Base-by-base conservation (phyloP, 1,140 invertebrate species). In the Carcinoscorpius rotundicauda region DNA sequence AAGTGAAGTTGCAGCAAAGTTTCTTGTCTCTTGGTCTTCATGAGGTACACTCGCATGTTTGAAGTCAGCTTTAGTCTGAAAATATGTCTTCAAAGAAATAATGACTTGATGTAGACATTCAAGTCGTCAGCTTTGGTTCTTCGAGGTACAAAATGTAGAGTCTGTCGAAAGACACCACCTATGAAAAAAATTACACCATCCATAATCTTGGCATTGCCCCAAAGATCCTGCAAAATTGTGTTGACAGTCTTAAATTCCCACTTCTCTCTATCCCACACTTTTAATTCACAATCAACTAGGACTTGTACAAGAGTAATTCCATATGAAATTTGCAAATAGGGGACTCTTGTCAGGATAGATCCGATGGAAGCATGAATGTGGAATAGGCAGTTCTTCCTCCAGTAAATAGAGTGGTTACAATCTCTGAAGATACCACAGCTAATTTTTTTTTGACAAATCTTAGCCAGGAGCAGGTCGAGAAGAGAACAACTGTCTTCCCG, bases 91-190 rank as follows among this genome's bases (percentile, higher is more conserved):
- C 75, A 77, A 50, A 78, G 60, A 60, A 49, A 55, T 29, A 71
- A 73, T 5, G 55, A 66, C 71, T 75, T 73, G 1, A 77, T 68
- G 69, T 70, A 76, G 60, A 64, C 70, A 70, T 78, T 77, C 50
- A 80, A 60, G 74, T 78, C 75, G 72, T 81, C 75, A 64, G 76
- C 76, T 60, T 68, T 64, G 10, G 76, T 80, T 66, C 71, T 74
- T 71, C 73, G 70, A 58, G 70, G 66, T 49, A 80, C 75, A 4
- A 81, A 75, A 78, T 0, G 29, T 49, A 81, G 66, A n/a, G 73
- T 81, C 72, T 82, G 78, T 60, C 78, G 66, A 71, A 81, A 82
- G 72, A 77, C 77, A 49, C 72, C 75, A 61, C 72, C 57, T 9
- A 75, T 57, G 5, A 79, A 2, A 29, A 29, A 29, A 29, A 29